Evolutionary conservation across 1,140 invertebrate genomes (phyloP), one percentile per base, ranked within the genome.

Genomic region (Leptonema lineaticorne): DNA sequence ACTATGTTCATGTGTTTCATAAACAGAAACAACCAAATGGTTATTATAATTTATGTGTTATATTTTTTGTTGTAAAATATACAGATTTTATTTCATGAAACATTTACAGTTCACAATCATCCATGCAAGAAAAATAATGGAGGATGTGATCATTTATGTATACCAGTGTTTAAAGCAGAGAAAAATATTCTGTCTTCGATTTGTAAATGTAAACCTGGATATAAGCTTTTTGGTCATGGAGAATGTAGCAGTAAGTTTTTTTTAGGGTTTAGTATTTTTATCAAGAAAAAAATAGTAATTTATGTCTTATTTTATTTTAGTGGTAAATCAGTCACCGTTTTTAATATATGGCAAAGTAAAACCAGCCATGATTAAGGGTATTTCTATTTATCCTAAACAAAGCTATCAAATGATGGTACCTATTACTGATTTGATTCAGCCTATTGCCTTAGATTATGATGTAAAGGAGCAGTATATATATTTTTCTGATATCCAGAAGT

Each of bases 81-180:
- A n/a, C n/a, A n/a, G n/a, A n/a, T n/a, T n/a, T n/a, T n/a, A n/a
- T n/a, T n/a, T n/a, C n/a, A n/a, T n/a, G n/a, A n/a, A n/a, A n/a
- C n/a, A n/a, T n/a, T n/a, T n/a, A n/a, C n/a, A n/a, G n/a, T n/a
- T n/a, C n/a, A n/a, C n/a, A 75, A 83, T 11, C 90, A 93, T 82
- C 90, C 90, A 33, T 94, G 92, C 78, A 82, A 85, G 69, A 78
- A 78, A 27, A 71, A 83, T 65, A 89, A 90, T 75, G 89, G 89
- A 73, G 87, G 87, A 50, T 93, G 91, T 81, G 85, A 87, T 68
- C 91, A 93, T 79, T 82, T 91, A 53, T 94, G 92, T 79, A 82
- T 87, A 53, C 82, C 87, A 3, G 73, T 82, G 8, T 89, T 86
- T 83, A 83, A 82, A 37, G 79, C 82, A n/a, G 75, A 77, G 4